Conservation (phyloP, 2,888 invertebrate genomes). For the Metacarcinus magister region DNA sequence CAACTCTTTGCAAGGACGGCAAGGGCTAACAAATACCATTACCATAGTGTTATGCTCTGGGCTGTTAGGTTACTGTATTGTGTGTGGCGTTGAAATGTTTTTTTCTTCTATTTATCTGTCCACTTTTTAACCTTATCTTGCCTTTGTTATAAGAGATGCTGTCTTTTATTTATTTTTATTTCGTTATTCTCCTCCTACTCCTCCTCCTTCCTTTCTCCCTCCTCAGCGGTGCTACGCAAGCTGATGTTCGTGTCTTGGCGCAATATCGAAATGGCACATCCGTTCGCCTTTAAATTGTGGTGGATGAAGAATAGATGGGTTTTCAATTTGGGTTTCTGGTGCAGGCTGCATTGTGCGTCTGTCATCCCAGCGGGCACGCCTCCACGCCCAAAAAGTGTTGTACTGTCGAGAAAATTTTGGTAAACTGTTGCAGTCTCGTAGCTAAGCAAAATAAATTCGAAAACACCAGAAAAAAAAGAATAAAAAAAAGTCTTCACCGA, state of each 20-base stretch:
- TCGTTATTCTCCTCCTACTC: neutral
- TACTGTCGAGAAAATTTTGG: neutral
- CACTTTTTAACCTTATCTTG: neutral
- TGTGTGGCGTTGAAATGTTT: neutral
- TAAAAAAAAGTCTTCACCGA: neutral
- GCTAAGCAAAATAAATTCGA: neutral
- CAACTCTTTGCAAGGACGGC: too few relatives aligned
- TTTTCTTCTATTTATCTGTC: neutral
- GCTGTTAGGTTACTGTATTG: neutral
- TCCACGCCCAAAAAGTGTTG: neutral
- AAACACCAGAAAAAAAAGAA: neutral
- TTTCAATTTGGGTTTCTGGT: constrained; percentile 32
- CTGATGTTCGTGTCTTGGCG: neutral
- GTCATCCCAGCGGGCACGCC: neutral
- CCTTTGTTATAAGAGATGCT: neutral
- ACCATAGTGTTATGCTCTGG: too few relatives aligned
- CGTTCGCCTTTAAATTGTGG: constrained; percentile 29
- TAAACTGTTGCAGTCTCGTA: neutral
- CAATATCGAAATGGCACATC: neutral
- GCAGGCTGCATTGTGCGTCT: neutral
- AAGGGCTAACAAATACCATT: too few relatives aligned
- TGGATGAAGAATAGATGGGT: constrained; percentile 31
- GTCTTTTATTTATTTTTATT: neutral
- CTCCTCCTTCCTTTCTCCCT: neutral
- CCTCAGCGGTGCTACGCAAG: neutral